Conservation (phyloP, 2,888 invertebrate genomes). For the Tiphia femorata region DNA sequence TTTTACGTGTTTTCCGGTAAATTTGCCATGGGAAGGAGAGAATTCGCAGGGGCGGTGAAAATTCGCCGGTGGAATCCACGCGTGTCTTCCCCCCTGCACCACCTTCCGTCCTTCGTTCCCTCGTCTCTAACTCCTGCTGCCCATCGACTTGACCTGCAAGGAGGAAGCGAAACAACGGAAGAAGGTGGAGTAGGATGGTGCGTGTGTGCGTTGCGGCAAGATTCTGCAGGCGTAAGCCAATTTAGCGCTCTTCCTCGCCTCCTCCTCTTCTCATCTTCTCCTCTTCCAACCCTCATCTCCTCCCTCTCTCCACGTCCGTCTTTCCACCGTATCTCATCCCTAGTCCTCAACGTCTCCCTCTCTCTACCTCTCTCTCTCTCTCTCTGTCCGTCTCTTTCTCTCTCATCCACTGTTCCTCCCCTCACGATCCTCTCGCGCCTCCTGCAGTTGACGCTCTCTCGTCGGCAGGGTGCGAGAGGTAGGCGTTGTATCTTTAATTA, state of each 20-base stretch:
- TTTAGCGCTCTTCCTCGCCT: conserved; percentile 43
- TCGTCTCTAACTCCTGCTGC: background rate
- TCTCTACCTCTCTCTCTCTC: background rate
- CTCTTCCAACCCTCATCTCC: background rate
- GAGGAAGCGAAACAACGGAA: background rate
- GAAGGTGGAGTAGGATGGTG: conserved; percentile 6
- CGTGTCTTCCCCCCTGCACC: background rate
- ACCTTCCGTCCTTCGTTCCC: background rate
- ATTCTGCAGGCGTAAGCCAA: conserved; percentile 60
- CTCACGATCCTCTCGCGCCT: background rate
- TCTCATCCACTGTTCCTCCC: background rate
- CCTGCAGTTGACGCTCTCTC: conserved; percentile 10
- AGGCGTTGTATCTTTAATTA: conserved; percentile 65
- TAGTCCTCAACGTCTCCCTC: too few relatives aligned
- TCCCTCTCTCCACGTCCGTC: background rate
- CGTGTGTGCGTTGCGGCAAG: conserved; percentile 33
- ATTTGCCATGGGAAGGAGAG: conserved; percentile 27
- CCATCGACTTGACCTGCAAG: background rate
- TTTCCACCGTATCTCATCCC: background rate
- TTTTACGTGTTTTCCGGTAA: conserved; percentile 28
- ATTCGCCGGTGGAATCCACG: conserved; percentile 8
- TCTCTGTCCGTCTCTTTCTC: background rate
- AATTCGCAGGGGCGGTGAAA: too few relatives aligned
- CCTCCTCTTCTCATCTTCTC: conserved; percentile 3
- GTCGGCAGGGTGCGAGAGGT: conserved; percentile 31